A percentile compares a stretch with the other conserved stretches of the same genome.
Conservation (phyloP, 1,140 invertebrate species). For the Polyergus mexicanus region DNA sequence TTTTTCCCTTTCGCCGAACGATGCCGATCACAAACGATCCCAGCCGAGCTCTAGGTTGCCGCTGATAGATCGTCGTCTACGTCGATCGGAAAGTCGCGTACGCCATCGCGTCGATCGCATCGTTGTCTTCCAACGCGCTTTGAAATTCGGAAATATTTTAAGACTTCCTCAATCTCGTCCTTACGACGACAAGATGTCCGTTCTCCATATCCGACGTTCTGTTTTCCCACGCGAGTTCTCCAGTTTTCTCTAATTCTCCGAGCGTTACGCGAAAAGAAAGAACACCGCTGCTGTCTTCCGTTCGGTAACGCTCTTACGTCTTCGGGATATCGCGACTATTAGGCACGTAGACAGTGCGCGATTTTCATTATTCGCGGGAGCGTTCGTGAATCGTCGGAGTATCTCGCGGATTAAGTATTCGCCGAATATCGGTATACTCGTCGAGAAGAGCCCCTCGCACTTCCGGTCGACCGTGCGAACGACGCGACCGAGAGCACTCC, state of each 20-base stretch:
- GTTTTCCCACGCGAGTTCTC: conserved; percentile 12
- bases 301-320: conserved; percentile 1
- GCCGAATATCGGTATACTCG: conserved; percentile 44
- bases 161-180: conserved; percentile 3
- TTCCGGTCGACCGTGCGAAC: conserved; percentile 61
- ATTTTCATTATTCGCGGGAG: not conserved
- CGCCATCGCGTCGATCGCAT: conserved; percentile 49
- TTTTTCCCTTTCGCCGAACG: conserved; percentile 57
- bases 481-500: conserved; percentile 52
- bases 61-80: conserved; percentile 60
- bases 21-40: conserved; percentile 54
- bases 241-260: not conserved
- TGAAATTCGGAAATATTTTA: not conserved
- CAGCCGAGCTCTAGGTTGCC: conserved; percentile 46
- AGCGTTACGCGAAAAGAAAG: not conserved
- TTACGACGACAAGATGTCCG: not conserved
- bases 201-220: not conserved
- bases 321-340: not conserved
- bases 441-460: conserved; percentile 15
- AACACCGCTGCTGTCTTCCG: conserved; percentile 18
- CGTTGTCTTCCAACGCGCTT: not conserved
- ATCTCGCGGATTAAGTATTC: not conserved
- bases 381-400: not conserved
- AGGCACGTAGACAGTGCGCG: not conserved
- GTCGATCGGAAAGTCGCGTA: conserved; percentile 54